phyloP scores from a whole-genome alignment of 2,888 invertebrate genomes.

The Sicus ferrugineus region DNA sequence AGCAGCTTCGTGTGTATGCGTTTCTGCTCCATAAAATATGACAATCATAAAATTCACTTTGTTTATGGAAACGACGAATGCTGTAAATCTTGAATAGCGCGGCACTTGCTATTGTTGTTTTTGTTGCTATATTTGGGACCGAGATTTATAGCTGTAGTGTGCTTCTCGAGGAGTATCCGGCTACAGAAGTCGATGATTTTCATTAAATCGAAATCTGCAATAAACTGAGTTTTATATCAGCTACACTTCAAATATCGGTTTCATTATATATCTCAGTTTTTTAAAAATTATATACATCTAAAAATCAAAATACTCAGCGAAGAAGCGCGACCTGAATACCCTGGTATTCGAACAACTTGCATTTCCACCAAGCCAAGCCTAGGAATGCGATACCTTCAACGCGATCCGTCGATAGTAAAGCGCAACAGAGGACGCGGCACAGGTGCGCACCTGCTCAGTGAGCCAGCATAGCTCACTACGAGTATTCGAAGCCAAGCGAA shows the following conservation, averaged over 20 bases:
- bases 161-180: neutral
- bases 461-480: neutral
- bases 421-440: neutral
- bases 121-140: neutral
- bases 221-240: no score
- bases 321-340: no score
- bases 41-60: constrained; percentile 30
- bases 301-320: no score
- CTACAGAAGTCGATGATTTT: no score
- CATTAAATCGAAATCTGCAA: no score
- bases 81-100: constrained; percentile 17
- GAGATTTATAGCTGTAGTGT: neutral
- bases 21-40: constrained; percentile 28
- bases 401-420: neutral
- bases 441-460: constrained; percentile 9
- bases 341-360: no score
- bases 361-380: no score
- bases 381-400: constrained; percentile 3
- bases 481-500: neutral
- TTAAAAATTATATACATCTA: no score
- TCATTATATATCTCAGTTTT: no score
- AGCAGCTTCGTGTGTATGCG: no score
- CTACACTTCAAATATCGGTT: no score
- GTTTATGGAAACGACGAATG: constrained; percentile 27
- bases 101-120: neutral